These are phyloP conservation scores for Philereme transversata DNA, from an alignment of 2,888 invertebrate genomes.

Conservation along the genomic window DNA sequence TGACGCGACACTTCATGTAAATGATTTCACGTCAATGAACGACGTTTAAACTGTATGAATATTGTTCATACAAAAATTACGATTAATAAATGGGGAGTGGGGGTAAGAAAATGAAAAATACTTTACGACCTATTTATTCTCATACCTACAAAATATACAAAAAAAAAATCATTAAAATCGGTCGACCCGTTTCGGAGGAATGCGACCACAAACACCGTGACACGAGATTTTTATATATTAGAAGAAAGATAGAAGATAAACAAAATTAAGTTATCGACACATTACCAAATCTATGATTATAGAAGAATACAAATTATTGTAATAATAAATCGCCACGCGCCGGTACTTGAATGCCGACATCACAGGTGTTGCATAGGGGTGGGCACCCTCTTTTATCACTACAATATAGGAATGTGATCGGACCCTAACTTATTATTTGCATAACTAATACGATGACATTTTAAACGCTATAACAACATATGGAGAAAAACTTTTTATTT, in stretches of 20 bases:
- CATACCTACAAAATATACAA: too few species aligned
- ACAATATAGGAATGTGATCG: constrained; percentile 43
- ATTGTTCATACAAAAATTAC: too few species aligned
- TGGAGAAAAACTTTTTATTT: constrained; percentile 46
- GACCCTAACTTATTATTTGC: constrained; percentile 65
- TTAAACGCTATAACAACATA: constrained; percentile 61
- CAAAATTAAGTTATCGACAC: not conserved
- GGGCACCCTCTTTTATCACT: constrained; percentile 41
- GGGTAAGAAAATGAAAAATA: not conserved
- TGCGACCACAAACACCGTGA: too few species aligned
- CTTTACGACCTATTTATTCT: too few species aligned
- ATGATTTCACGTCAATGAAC: too few species aligned
- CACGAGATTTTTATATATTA: too few species aligned
- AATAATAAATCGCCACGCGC: constrained; percentile 45
- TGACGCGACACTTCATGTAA: too few species aligned
- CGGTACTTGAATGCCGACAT: constrained; percentile 28
- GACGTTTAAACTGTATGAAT: too few species aligned
- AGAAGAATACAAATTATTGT: constrained; percentile 13
- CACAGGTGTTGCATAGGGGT: constrained; percentile 48
- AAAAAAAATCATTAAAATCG: too few species aligned
- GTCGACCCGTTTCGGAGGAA: too few species aligned
- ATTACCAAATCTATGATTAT: constrained; percentile 8
- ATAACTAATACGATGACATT: constrained; percentile 79
- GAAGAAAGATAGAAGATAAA: not conserved
- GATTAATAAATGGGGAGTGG: too few species aligned